Base-by-base conservation (phyloP, 1,140 invertebrate species). In the Pantala flavescens region DNA sequence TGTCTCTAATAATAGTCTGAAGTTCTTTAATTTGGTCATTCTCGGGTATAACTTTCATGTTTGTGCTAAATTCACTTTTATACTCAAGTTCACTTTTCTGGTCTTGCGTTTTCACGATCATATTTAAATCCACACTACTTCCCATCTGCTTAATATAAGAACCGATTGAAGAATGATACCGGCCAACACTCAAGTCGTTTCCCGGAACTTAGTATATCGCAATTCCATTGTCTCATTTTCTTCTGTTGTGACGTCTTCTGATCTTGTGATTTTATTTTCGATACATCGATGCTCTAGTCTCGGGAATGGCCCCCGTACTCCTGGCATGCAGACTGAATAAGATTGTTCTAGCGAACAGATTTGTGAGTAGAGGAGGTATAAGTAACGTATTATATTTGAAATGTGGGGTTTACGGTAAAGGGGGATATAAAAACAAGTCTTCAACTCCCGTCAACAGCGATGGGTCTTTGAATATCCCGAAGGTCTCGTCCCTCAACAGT, bases 1-100 rank as follows among this genome's bases (percentile, higher is more conserved):
- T 96, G 84, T 98, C 96, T 24, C 96, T 84, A 70, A 99, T 87
- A 80, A 98, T 97, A 16, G 96, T 98, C 82, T 98, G 94, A 28
- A 99, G 84, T 82, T 98, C 97, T 79, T 91, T 90, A 24, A 97
- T 91, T 84, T 96, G 95, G 80, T 96, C 90, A 79, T 94, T 97
- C 0, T 88, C 85, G 0, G 90, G 89, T 49, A 98, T 80, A 71
- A 95, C 81, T 81, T 93, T 95, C 14, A 98, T 85, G 81, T 92
- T 93, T 43, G 88, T 84, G 0, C 92, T 91, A 79, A 91, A 95
- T 76, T 94, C 89, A 63, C 49, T 63, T 36, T 36, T 36, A 5
- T 5, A 36, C 9, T 36, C 28, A 63, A 63, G 16, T 21, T 63
- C 49, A 21, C 49, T 21, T 1, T 63, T 63, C 12, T 7, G 12